Evolutionary conservation across 35 echinoderm and acorn worm genomes (phyloP).

Genomic region (Holothuria glaberrima): DNA sequence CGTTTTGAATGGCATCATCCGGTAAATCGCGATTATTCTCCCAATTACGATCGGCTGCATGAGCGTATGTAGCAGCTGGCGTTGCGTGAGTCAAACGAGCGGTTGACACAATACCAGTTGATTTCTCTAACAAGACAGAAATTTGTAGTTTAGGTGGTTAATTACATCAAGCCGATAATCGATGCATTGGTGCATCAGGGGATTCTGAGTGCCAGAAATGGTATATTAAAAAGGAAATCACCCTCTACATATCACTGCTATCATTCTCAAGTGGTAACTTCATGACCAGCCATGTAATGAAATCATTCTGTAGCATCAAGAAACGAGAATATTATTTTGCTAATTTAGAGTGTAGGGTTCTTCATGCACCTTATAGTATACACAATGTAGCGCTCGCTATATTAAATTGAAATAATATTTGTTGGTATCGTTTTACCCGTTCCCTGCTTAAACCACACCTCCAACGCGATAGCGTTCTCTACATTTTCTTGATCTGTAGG

Average conservation of each 20-base stretch:
- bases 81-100: conserved; percentile 85
- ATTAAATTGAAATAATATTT: too few species aligned
- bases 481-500: too few species aligned
- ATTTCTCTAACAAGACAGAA: conserved; percentile 65
- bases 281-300: background rate
- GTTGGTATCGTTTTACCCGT: too few species aligned
- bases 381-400: too few species aligned
- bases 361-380: too few species aligned
- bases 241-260: background rate
- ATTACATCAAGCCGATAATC: background rate
- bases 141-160: background rate
- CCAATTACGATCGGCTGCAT: conserved; percentile 76
- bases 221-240: background rate
- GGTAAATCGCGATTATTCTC: conserved; percentile 74
- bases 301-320: background rate
- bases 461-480: too few species aligned
- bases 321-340: too few species aligned
- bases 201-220: background rate
- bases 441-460: too few species aligned
- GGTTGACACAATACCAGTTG: conserved; percentile 78
- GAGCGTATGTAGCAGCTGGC: conserved; percentile 72
- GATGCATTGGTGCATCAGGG: background rate
- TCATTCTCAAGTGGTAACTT: background rate
- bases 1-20: background rate
- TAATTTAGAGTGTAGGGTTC: too few species aligned